phyloP scores from a whole-genome alignment of 2,797 vertebrate species.

The Agapornis canus region DNA sequence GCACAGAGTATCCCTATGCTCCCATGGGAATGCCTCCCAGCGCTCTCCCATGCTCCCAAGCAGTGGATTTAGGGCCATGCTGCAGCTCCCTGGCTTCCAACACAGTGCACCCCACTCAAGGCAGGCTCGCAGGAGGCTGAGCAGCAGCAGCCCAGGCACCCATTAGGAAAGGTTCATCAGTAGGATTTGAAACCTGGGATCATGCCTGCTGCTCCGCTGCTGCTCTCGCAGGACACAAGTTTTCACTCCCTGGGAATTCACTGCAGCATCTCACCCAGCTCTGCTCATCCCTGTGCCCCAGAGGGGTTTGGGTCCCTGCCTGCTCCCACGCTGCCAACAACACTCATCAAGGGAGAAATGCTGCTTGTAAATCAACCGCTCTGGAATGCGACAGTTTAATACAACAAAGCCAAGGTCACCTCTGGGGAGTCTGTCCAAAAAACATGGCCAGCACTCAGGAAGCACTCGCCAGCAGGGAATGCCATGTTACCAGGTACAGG shows the following conservation, averaged over 20 bases:
- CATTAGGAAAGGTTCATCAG: not conserved
- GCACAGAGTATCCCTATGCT: not conserved
- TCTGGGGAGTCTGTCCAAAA: not conserved
- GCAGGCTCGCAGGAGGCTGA: not conserved
- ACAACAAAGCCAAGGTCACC: slow-evolving; percentile 15
- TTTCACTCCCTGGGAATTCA: not conserved
- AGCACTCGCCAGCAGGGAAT: accelerated
- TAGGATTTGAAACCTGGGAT: not conserved
- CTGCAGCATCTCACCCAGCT: not conserved
- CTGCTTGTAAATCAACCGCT: not conserved
- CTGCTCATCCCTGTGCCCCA: accelerated
- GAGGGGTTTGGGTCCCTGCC: not conserved
- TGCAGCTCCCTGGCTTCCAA: accelerated
- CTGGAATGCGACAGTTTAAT: not conserved
- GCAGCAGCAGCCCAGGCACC: not conserved
- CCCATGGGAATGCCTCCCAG: accelerated
- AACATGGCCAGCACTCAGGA: not conserved
- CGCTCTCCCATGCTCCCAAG: not conserved
- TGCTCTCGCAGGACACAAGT: not conserved
- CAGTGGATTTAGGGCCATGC: not conserved
- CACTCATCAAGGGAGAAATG: not conserved
- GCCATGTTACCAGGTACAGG: not conserved
- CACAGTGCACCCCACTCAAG: accelerated
- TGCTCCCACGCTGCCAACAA: accelerated
- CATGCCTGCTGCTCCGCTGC: not conserved